Evolutionary conservation across 64 coral and sea anemone species (phyloP), one percentile per base, ranked within the genome.

Genomic region (Anthopleura sola): DNA sequence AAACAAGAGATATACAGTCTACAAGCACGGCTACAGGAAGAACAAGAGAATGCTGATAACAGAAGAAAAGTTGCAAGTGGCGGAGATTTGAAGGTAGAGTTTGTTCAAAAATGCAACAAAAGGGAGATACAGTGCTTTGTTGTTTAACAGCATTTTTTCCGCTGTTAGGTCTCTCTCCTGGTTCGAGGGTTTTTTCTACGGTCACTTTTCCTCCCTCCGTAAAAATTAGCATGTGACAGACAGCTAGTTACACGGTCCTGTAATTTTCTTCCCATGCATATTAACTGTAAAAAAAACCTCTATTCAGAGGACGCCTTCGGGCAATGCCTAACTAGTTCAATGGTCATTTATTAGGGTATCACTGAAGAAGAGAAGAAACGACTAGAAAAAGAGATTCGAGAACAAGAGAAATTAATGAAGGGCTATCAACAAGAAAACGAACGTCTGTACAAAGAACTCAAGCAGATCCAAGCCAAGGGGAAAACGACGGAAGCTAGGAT

Each of bases 391-490:
- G 97, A 99, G 9, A 89, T 99, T 75, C 81, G 90, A 5, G 93
- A 99, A 29, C 97, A 99, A 49, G 97, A 99, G 8, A 79, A 94
- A 58, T 75, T 99, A 1, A 66, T 99, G 71, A 84, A 82, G 28
- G 97, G 97, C 56, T 99, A 95, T 82, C 97, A 99, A 58, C 93
- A 95, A 84, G 97, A 99, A 44, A 99, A 95, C 75, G 97, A 99
- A 58, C 78, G 93, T 15, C 78, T 99, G 20, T 99, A 95, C 55
- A 82, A 92, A 84, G 93, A 94, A 82, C 85, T 99, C 15, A 99
- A 99, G 84, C 92, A 99, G 75, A 87, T 91, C n/a, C 92, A 99
- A 51, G 90, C 90, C 18, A 94, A 92, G 62, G 79, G 81, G 33
- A 99, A 99, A 44, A 80, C 92, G 0, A 89, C 77, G 18, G 97